Evolutionary conservation across 2,797 vertebrate species (phyloP).

Genomic region (Poliocrania exsul): DNA sequence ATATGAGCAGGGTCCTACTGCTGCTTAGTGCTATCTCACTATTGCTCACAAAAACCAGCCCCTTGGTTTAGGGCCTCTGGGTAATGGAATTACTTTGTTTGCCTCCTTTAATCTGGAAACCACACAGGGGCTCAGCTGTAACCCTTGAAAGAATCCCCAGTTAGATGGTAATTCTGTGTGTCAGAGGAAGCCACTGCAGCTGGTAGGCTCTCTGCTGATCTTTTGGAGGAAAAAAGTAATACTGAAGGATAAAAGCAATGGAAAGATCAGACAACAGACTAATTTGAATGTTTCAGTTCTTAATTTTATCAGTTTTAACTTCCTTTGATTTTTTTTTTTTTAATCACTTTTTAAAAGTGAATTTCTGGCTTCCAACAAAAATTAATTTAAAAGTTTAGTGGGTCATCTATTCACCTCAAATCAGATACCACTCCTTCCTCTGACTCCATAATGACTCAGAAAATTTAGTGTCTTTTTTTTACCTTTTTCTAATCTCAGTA

Average conservation of each 20-base stretch:
- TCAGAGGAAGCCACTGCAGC: not conserved
- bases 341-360: not conserved
- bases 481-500: not conserved
- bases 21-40: not conserved
- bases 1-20: not conserved
- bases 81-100: not conserved
- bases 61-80: not conserved
- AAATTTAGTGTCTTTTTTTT: not conserved
- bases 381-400: not conserved
- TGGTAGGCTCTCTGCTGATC: not conserved
- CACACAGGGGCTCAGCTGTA: not conserved
- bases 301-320: not conserved
- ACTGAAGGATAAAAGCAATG: not conserved
- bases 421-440: not conserved
- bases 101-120: not conserved
- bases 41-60: not conserved
- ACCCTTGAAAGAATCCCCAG: not conserved
- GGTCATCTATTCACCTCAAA: not conserved
- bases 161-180: not conserved
- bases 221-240: not conserved
- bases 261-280: not conserved
- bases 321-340: not conserved
- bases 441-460: not conserved
- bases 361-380: not conserved
- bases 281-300: not conserved